These are phyloP conservation scores for Andrena cerasifolii DNA, from an alignment of 1,140 invertebrate genomes.

Conservation along the genomic window DNA sequence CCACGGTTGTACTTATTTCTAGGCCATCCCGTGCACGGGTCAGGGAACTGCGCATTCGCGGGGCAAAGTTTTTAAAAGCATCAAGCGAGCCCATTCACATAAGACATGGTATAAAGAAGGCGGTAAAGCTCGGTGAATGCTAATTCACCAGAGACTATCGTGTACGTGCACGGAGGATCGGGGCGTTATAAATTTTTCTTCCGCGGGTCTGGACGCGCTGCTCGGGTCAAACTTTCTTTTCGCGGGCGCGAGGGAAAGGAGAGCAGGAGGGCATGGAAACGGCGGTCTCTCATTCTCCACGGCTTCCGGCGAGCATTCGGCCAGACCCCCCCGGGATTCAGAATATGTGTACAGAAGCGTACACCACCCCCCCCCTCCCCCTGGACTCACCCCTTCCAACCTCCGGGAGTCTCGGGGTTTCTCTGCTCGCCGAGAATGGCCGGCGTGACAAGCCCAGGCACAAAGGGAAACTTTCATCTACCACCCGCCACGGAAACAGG, in stretches of 20 bases:
- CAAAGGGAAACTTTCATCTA: conserved; percentile 70
- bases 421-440: conserved; percentile 50
- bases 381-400: background rate
- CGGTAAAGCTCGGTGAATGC: background rate
- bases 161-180: conserved; percentile 36
- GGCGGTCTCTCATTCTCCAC: conserved; percentile 52
- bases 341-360: conserved; percentile 57
- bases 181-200: conserved; percentile 55
- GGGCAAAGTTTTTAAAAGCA: too few relatives aligned
- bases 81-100: too few relatives aligned
- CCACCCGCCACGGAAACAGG: conserved; percentile 65
- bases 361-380: conserved; percentile 6
- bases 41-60: too few relatives aligned
- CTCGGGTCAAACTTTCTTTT: conserved; percentile 54
- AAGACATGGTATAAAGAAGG: conserved; percentile 35
- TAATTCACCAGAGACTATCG: conserved; percentile 4
- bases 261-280: conserved; percentile 36
- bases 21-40: too few relatives aligned
- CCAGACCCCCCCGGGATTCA: conserved; percentile 54
- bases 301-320: conserved; percentile 52
- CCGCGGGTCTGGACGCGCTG: conserved; percentile 16
- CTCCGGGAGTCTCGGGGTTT: conserved; percentile 8
- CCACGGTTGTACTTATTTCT: too few relatives aligned
- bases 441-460: conserved; percentile 62
- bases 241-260: conserved; percentile 36